These are phyloP conservation scores for Phaethon lepturus DNA, from an alignment of 2,113 vertebrate species.

Conservation along the genomic window DNA sequence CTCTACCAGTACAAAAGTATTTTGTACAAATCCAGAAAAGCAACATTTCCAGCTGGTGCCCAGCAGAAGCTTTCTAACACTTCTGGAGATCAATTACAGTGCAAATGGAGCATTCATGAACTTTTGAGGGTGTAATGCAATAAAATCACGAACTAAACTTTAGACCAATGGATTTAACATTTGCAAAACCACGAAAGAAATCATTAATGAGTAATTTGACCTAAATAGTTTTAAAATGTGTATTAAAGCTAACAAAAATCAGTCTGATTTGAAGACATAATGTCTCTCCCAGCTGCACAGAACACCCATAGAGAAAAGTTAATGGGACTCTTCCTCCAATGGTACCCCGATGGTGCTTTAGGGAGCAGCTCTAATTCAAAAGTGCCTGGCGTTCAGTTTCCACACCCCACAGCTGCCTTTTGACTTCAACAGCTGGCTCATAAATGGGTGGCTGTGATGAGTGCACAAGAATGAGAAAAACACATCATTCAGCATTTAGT, in stretches of 20 bases:
- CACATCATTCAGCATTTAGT: conserved; percentile 56
- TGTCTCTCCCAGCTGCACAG: conserved; percentile 37
- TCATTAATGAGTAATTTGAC: background rate
- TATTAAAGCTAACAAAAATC: conserved; percentile 32
- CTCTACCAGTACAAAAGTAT: conserved; percentile 23
- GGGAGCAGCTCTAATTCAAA: conserved; percentile 51
- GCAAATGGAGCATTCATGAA: conserved; percentile 28
- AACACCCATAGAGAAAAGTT: conserved; percentile 6
- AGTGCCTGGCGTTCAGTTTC: conserved; percentile 67
- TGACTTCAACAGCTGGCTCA: conserved; percentile 74
- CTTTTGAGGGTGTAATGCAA: background rate
- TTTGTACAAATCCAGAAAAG: conserved; percentile 39
- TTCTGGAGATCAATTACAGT: background rate
- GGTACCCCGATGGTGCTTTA: background rate
- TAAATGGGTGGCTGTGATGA: conserved; percentile 66
- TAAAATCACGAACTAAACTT: background rate
- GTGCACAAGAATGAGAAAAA: conserved; percentile 56
- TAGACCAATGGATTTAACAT: background rate
- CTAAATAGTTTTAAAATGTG: background rate
- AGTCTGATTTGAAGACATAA: background rate
- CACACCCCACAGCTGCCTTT: conserved; percentile 68
- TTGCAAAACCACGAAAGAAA: background rate
- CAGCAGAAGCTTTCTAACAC: background rate
- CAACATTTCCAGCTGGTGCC: conserved; percentile 16
- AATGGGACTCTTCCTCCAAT: conserved; percentile 43